Evolutionary conservation across 2,888 invertebrate genomes (phyloP), one percentile per base, ranked within the genome.

Genomic region (Anarsia innoxiella): DNA sequence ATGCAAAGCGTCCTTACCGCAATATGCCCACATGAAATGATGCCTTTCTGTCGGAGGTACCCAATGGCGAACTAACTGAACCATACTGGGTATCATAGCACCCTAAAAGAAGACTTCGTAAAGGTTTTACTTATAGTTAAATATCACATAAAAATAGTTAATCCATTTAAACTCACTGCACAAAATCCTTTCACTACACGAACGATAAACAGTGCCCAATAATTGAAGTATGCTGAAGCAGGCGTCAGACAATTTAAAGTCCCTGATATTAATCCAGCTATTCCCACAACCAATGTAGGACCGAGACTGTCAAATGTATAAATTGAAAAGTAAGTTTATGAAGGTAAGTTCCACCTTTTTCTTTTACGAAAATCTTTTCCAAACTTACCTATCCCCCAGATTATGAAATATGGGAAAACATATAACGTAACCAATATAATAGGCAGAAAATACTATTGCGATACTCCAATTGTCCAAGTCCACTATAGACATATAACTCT

Each of bases 1-100:
- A n/a, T n/a, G n/a, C n/a, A n/a, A n/a, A n/a, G 25, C 2, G 5
- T 9, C 5, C 70, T 70, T 52, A 82, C 83, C 83, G 53, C 83
- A 83, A 45, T 82, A 82, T 1, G 80, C 79, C 83, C 83, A 84
- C 72, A 83, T 77, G 37, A 83, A 84, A 51, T 83, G 68, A 48
- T 78, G 73, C 40, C 84, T 66, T 49, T 84, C 83, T n/a, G 66
- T 66, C 1, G 83, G 83, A 9, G 83, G 83, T 8, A 82, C 79
- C 83, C 83, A 84, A 44, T 79, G 64, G 35, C 79, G 61, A 14
- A 83, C 48, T 15, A 82, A 66, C 57, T 82, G 84, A 2, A 83
- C 73, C 83, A 84, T 83, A 42, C 76, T 82, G 3, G 84, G 82
- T 49, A 74, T 69, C 82, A 83, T 83, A 3, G 79, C 83, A 27